Conservation (phyloP, 2,888 invertebrate species). For the Atethmia centrago region DNA sequence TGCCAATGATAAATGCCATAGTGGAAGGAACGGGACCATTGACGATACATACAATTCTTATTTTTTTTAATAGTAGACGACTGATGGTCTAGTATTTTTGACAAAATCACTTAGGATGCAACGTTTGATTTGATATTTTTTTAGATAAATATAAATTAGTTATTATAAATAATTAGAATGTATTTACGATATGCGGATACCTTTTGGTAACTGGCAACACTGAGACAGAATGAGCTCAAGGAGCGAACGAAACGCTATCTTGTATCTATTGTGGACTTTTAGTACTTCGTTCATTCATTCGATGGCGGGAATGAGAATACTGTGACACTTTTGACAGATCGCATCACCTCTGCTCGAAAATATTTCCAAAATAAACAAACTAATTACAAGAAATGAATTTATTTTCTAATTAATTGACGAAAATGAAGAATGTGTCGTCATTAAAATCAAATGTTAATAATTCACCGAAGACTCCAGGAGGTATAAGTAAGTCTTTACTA, state of each 20-base stretch:
- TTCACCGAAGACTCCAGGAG: conserved; percentile 87
- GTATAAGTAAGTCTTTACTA: conserved; percentile 88
- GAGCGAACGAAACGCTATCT: background rate
- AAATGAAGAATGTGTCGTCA: conserved; percentile 78
- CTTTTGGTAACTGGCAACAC: background rate
- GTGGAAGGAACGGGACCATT: background rate
- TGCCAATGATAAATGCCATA: conserved; percentile 9
- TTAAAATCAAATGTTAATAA: conserved; percentile 74
- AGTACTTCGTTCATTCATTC: conserved; percentile 22
- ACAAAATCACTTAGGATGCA: background rate
- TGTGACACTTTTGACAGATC: conserved; percentile 37
- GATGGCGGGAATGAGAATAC: conserved; percentile 64
- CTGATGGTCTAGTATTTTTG: background rate
- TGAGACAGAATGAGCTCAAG: background rate
- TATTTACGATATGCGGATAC: background rate
- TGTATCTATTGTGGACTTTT: background rate
- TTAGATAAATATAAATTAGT: background rate
- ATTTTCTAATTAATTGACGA: conserved; percentile 26
- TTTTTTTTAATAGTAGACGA: background rate
- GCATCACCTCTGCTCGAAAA: background rate
- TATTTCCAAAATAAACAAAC: conserved; percentile 48
- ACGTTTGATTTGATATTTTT: background rate
- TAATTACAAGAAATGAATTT: conserved; percentile 15
- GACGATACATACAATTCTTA: background rate
- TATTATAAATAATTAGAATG: no score